Evolutionary conservation across 92 coral and sea anemone genomes (phyloP).

Genomic region (Heteractis magnifica): DNA sequence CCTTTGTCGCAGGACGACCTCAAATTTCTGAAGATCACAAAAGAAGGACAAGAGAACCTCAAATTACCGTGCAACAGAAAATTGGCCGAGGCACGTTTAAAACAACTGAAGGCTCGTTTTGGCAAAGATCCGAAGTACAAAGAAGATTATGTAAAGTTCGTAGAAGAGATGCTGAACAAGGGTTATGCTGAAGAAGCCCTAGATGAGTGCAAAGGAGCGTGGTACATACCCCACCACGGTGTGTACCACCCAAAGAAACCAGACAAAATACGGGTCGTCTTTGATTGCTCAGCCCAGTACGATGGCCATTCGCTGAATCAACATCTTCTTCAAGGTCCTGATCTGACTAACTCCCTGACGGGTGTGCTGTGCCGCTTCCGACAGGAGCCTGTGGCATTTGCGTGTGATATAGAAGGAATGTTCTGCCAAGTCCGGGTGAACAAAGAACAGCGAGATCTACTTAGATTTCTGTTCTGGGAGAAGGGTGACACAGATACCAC

Average conservation of each 20-base stretch:
- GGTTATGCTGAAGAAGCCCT: constrained; percentile 50
- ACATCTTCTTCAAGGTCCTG: constrained; percentile 31
- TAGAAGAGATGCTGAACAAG: constrained; percentile 37
- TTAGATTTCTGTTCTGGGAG: constrained; percentile 19
- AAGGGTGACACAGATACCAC: neutral
- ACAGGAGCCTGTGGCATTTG: constrained; percentile 10
- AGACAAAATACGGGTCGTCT: constrained; percentile 26
- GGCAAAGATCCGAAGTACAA: constrained; percentile 31
- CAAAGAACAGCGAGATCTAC: constrained; percentile 17
- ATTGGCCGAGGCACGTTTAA: constrained; percentile 20
- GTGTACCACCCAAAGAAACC: constrained; percentile 42
- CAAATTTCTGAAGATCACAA: neutral
- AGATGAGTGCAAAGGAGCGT: neutral
- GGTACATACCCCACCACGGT: constrained; percentile 43
- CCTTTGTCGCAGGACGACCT: neutral
- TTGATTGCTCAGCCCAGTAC: constrained; percentile 29
- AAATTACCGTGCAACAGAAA: constrained; percentile 40
- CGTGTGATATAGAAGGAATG: constrained; percentile 32
- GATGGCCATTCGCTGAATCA: neutral
- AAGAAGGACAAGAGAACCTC: constrained; percentile 24
- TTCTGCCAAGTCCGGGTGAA: constrained; percentile 29
- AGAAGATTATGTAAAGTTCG: constrained; percentile 37
- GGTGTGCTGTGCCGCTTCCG: constrained; percentile 35
- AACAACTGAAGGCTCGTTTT: constrained; percentile 36
- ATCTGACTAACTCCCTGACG: constrained; percentile 27